These are phyloP conservation scores for Lonchura striata DNA, from an alignment of 2,113 vertebrate genomes.

Conservation along the genomic window DNA sequence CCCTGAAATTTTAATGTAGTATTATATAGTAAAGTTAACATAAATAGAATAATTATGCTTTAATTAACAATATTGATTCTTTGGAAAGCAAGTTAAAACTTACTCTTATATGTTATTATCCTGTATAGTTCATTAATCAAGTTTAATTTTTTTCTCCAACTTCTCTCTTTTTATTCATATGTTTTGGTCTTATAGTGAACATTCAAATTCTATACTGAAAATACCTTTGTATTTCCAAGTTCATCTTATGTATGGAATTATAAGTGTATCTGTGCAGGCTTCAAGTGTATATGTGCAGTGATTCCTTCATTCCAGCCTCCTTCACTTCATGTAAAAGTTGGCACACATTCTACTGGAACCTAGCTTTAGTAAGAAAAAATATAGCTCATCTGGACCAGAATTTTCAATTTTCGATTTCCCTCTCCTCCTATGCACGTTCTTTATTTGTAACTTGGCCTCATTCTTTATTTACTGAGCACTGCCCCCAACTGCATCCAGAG, in stretches of 20 bases:
- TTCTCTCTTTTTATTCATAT: not conserved
- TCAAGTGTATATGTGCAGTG: not conserved
- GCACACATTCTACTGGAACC: fast-evolving
- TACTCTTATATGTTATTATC: not conserved
- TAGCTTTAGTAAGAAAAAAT: not conserved
- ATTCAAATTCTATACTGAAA: not conserved
- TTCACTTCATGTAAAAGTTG: not conserved
- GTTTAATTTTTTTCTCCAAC: not conserved
- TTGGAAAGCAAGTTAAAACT: not conserved
- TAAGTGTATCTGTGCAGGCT: not conserved
- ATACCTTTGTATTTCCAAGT: not conserved
- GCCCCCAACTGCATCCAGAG: not conserved
- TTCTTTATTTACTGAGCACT: slow-evolving; percentile 31
- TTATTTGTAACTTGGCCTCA: slow-evolving; percentile 20
- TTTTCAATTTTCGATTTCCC: not conserved
- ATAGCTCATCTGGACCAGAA: not conserved
- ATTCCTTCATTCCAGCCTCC: not conserved
- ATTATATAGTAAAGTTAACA: not conserved
- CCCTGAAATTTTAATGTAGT: not conserved
- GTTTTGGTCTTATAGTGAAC: not conserved
- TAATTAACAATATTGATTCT: not conserved
- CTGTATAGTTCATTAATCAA: not conserved
- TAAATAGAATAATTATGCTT: not conserved
- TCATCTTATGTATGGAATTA: not conserved
- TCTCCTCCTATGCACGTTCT: not conserved